These are phyloP conservation scores for Plemyria rubiginata DNA, from an alignment of 2,888 invertebrate species.

Conservation along the genomic window DNA sequence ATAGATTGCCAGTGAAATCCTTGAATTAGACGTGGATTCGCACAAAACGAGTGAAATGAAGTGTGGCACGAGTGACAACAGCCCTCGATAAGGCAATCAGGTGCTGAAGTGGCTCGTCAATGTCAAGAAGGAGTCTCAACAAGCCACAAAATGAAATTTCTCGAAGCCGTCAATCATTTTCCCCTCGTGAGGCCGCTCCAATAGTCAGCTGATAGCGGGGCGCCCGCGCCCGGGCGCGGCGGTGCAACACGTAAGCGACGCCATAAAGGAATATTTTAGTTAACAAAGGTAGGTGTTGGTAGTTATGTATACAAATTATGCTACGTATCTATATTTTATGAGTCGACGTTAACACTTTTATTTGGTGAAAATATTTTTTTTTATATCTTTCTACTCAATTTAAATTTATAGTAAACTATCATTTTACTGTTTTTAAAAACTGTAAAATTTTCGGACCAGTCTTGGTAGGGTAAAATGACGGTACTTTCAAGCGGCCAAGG, in stretches of 20 bases:
- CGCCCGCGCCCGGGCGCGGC: too few relatives aligned
- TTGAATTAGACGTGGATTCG: slow-evolving; percentile 59
- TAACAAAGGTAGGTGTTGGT: not conserved
- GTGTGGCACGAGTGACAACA: slow-evolving; percentile 69
- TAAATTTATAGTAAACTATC: too few relatives aligned
- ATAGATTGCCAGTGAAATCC: slow-evolving; percentile 48
- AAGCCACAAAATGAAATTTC: slow-evolving; percentile 84
- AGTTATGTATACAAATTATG: too few relatives aligned
- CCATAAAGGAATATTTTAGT: slow-evolving; percentile 2
- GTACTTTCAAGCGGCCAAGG: too few relatives aligned
- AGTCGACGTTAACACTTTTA: too few relatives aligned
- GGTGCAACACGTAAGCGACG: slow-evolving; percentile 42
- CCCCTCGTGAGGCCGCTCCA: slow-evolving; percentile 65
- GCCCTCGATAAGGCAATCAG: slow-evolving; percentile 70
- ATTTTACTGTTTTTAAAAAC: too few relatives aligned
- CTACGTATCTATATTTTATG: too few relatives aligned
- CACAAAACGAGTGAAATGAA: slow-evolving; percentile 73
- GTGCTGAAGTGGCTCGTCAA: slow-evolving; percentile 55
- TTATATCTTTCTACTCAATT: too few relatives aligned
- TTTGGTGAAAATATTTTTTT: too few relatives aligned
- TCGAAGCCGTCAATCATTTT: slow-evolving; percentile 82
- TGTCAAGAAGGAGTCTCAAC: slow-evolving; percentile 72
- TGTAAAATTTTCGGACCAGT: too few relatives aligned
- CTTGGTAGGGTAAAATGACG: too few relatives aligned
- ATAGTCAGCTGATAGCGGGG: slow-evolving; percentile 53